Evolutionary conservation across 2,888 invertebrate genomes (phyloP).

Genomic region (Cepaea hortensis): DNA sequence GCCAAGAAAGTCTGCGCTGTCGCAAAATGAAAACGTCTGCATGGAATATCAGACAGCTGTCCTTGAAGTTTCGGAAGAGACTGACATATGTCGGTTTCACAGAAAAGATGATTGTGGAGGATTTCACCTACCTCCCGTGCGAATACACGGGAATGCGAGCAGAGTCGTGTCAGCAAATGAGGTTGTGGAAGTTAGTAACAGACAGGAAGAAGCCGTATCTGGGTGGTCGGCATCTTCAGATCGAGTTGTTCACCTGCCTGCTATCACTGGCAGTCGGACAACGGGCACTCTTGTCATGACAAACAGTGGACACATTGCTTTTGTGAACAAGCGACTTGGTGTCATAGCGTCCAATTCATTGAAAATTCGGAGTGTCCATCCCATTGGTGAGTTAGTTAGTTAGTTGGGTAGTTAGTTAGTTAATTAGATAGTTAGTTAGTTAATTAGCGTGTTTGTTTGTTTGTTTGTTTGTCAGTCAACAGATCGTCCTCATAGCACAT

Average conservation of each 20-base stretch:
- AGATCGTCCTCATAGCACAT: too few species aligned
- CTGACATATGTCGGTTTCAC: not conserved
- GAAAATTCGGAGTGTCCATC: constrained; percentile 7
- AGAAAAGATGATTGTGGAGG: too few species aligned
- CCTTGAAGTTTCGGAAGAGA: not conserved
- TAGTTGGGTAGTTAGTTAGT: too few species aligned
- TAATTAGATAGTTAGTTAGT: too few species aligned
- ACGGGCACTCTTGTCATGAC: not conserved
- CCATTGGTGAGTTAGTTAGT: constrained; percentile 1
- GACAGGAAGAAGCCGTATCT: too few species aligned
- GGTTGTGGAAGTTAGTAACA: not conserved
- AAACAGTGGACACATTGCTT: constrained; percentile 3
- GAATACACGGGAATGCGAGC: not conserved
- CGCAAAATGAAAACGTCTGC: not conserved
- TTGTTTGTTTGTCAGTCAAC: too few species aligned
- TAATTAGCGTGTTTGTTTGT: too few species aligned
- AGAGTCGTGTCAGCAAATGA: not conserved
- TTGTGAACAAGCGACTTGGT: not conserved
- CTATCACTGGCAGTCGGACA: not conserved
- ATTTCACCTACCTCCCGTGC: not conserved
- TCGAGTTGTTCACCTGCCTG: not conserved
- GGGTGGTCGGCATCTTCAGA: not conserved
- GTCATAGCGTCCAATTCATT: constrained; percentile 10
- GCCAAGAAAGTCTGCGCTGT: not conserved
- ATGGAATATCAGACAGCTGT: not conserved